Conservation (phyloP, 1,140 invertebrate species). For the Aphaenogaster rudis region DNA sequence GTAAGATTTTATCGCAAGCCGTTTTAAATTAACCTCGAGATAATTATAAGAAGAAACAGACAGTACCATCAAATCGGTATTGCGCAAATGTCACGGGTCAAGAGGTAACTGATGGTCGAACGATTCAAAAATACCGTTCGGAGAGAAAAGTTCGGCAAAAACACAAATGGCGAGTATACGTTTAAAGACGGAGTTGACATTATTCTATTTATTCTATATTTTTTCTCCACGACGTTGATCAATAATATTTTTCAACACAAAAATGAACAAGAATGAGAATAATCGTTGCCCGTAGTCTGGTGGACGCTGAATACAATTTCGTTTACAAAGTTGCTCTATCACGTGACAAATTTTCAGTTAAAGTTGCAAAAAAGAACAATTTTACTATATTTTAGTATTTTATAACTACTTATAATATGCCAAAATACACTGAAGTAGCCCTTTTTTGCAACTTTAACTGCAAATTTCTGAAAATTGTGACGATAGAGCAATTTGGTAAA, state of each 20-base stretch:
- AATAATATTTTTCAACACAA: neutral
- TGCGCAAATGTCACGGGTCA: neutral
- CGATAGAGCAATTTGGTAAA: too few relatives aligned
- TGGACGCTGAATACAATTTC: too few relatives aligned
- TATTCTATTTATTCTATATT: slow-evolving; percentile 42
- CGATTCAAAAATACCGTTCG: slow-evolving; percentile 13
- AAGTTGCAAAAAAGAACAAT: too few relatives aligned
- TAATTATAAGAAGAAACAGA: slow-evolving; percentile 4
- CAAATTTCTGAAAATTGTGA: too few relatives aligned
- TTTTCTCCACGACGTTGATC: slow-evolving; percentile 26
- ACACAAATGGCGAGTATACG: slow-evolving; percentile 2
- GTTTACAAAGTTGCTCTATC: too few relatives aligned
- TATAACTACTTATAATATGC: too few relatives aligned
- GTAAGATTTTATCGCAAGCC: neutral
- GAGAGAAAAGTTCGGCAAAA: neutral
- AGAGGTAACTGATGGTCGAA: neutral
- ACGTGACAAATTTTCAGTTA: too few relatives aligned
- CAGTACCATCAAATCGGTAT: neutral
- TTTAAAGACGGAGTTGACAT: slow-evolving; percentile 19
- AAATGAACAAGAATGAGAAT: too few relatives aligned
- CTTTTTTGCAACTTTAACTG: too few relatives aligned
- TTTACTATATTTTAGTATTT: too few relatives aligned
- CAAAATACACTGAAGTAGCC: too few relatives aligned
- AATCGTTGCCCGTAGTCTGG: too few relatives aligned
- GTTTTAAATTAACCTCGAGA: neutral